Percentiles rank a stretch among this genome's conserved stretches.
Evolutionary conservation across 2,113 vertebrate species (phyloP).

Genomic region (Cairina moschata): DNA sequence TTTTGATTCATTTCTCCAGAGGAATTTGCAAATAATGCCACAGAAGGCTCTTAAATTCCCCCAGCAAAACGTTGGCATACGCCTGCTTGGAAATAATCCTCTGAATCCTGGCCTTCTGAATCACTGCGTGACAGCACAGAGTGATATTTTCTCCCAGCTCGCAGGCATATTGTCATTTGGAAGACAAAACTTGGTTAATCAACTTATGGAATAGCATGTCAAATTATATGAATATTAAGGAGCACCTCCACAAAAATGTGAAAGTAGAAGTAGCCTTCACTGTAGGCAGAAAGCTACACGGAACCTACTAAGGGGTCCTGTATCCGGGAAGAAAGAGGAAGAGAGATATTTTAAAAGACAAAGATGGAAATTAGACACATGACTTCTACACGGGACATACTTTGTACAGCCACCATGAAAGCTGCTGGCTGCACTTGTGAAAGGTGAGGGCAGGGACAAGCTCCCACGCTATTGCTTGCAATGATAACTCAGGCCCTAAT

Average conservation of each 20-base stretch:
- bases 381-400: neutral
- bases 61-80: neutral
- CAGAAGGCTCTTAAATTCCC: neutral
- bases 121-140: neutral
- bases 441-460: neutral
- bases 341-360: neutral
- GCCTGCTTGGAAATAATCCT: neutral
- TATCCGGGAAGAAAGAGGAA: neutral
- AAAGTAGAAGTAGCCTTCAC: neutral
- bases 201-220: neutral
- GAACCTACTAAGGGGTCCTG: neutral
- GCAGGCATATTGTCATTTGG: neutral
- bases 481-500: neutral
- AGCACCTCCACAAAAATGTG: neutral
- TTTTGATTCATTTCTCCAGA: neutral
- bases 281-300: neutral
- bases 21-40: neutral
- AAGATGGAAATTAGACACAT: neutral
- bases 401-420: neutral
- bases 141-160: neutral
- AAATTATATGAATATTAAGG: neutral
- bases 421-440: fast-evolving
- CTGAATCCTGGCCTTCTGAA: neutral
- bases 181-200: neutral
- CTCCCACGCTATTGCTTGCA: neutral